A percentile compares a stretch with the other conserved stretches of the same genome.
phyloP scores from a whole-genome alignment of 2,888 invertebrate species.

The Zygogramma bicolorata region DNA sequence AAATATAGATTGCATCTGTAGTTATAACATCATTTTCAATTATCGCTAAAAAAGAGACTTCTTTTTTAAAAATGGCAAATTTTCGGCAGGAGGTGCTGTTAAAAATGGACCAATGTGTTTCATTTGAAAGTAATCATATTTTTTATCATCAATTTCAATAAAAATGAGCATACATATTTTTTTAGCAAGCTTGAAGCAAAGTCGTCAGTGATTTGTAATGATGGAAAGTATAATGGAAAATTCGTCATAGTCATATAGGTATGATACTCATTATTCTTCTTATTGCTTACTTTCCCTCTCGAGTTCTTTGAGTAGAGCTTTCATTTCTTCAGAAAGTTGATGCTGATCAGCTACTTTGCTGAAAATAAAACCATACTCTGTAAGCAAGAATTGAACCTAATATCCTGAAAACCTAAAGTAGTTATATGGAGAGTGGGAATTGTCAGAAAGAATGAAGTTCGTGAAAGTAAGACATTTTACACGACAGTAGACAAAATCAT shows the following conservation, averaged over 20 bases:
- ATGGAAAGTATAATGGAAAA: not conserved
- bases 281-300: constrained; percentile 65
- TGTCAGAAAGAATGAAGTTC: no score
- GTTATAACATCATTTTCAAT: constrained; percentile 37
- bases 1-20: constrained; percentile 45
- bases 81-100: constrained; percentile 35
- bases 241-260: constrained; percentile 35
- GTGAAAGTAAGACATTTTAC: no score
- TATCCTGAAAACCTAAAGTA: no score
- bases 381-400: no score
- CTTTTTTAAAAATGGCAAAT: constrained; percentile 35
- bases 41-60: constrained; percentile 27
- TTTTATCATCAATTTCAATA: not conserved
- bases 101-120: constrained; percentile 26
- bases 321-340: constrained; percentile 66
- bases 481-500: no score
- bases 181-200: constrained; percentile 33
- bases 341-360: constrained; percentile 63
- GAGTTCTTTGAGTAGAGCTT: constrained; percentile 63
- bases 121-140: not conserved
- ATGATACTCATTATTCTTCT: constrained; percentile 48
- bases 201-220: constrained; percentile 22
- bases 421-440: no score
- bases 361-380: constrained; percentile 53
- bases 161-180: not conserved